phyloP scores from a whole-genome alignment of 1,140 invertebrate species.

The Platyscapa corneri region DNA sequence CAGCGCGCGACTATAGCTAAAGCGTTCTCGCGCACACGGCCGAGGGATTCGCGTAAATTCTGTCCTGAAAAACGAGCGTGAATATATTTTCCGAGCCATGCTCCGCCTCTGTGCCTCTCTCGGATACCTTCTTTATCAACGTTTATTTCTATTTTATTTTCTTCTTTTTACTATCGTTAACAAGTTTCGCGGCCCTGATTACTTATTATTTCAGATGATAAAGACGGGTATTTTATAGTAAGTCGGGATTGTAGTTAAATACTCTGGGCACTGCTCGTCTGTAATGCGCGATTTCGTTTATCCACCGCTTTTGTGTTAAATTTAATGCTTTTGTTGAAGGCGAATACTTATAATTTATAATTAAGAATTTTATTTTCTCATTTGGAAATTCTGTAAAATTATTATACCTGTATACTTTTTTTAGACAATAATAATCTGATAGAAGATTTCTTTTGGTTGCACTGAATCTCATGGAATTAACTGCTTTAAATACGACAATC shows the following conservation, averaged over 20 bases:
- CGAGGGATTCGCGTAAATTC: conserved; percentile 62
- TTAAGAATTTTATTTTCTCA: no score
- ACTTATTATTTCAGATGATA: background rate
- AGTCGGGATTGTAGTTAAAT: background rate
- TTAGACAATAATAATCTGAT: no score
- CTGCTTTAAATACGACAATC: background rate
- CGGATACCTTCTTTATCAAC: conserved; percentile 35
- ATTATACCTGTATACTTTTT: no score
- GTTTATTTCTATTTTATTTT: background rate
- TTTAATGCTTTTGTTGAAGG: no score
- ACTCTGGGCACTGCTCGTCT: background rate
- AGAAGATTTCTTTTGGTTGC: background rate
- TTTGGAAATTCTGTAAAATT: no score
- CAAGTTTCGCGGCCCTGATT: background rate
- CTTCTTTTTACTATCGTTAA: background rate
- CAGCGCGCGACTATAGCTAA: background rate
- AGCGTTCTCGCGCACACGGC: background rate
- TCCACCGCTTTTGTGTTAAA: background rate
- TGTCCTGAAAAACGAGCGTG: conserved; percentile 71
- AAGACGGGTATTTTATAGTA: background rate
- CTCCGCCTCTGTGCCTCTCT: conserved; percentile 54
- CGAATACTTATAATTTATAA: background rate
- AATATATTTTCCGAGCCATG: conserved; percentile 70
- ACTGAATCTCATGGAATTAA: background rate
- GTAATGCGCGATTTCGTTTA: background rate